Percentiles rank a stretch among this genome's conserved stretches.
phyloP scores from a whole-genome alignment of 2,797 vertebrate genomes.

The Neosilurus mollespiculum region DNA sequence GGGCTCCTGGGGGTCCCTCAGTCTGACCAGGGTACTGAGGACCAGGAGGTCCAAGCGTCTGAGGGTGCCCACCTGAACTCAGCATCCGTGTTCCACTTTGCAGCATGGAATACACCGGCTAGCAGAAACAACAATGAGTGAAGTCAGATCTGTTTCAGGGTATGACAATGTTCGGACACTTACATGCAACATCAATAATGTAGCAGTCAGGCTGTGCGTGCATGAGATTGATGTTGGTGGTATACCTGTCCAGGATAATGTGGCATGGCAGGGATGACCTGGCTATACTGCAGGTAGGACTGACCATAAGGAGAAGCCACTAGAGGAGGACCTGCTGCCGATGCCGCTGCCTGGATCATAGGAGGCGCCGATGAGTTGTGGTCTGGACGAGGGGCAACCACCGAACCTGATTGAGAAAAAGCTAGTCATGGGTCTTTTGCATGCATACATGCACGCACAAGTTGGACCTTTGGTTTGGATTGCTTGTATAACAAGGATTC shows the following conservation, averaged over 20 bases:
- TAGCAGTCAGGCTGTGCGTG: not conserved
- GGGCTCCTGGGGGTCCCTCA: conserved; percentile 82
- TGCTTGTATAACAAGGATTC: not conserved
- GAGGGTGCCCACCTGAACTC: conserved; percentile 82
- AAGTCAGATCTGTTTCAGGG: not conserved
- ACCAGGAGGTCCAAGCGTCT: conserved; percentile 82
- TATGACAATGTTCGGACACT: not conserved
- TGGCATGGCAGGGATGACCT: conserved; percentile 88
- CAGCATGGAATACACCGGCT: conserved; percentile 84
- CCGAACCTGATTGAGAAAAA: conserved; percentile 69
- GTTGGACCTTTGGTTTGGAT: not conserved
- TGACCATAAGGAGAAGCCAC: conserved; percentile 87
- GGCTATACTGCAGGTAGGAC: conserved; percentile 86
- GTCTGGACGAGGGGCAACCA: conserved; percentile 80
- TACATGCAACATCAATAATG: not conserved
- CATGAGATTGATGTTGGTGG: not conserved
- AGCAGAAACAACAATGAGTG: not conserved
- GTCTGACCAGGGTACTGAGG: conserved; percentile 83
- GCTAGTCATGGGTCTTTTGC: not conserved
- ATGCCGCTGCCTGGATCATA: conserved; percentile 82
- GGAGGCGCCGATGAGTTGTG: conserved; percentile 80
- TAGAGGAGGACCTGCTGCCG: conserved; percentile 83
- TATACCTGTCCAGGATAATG: conserved; percentile 76
- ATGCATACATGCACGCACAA: not conserved
- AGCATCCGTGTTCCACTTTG: conserved; percentile 85